Evolutionary conservation across 2,888 invertebrate species (phyloP).

Genomic region (Pseudolycoriella hygida): DNA sequence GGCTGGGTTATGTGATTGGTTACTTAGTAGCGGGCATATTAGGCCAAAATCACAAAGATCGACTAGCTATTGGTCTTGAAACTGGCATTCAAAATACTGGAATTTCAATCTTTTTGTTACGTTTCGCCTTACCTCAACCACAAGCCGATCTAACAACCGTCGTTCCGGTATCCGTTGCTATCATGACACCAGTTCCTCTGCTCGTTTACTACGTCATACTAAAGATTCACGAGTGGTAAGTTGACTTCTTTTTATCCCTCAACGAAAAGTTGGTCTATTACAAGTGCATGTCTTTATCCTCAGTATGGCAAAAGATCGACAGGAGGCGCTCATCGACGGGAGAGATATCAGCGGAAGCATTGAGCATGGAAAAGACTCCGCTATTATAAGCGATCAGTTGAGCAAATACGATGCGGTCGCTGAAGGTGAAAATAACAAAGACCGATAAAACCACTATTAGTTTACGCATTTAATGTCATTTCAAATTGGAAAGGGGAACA

Average conservation of each 20-base stretch:
- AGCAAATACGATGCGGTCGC: no score
- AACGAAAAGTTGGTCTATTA: no score
- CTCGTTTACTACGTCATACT: constrained; percentile 37
- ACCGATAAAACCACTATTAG: no score
- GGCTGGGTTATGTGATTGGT: constrained; percentile 61
- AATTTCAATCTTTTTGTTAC: constrained; percentile 71
- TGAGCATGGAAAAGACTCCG: no score
- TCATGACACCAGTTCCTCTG: constrained; percentile 86
- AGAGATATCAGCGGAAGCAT: no score
- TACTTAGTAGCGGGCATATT: constrained; percentile 40
- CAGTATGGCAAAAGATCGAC: no score
- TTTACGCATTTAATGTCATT: no score
- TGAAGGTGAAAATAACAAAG: no score
- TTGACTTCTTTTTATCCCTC: background rate
- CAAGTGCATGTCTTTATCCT: no score
- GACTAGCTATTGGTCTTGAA: constrained; percentile 80
- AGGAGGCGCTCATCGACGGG: no score
- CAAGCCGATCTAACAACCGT: constrained; percentile 81
- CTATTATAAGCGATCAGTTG: no score
- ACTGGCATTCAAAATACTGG: constrained; percentile 90
- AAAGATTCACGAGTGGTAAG: constrained; percentile 22
- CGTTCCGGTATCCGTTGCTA: constrained; percentile 76
- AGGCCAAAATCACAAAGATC: constrained; percentile 44
- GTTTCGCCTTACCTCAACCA: constrained; percentile 66
- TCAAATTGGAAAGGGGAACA: no score